These are phyloP conservation scores for Psephotus haematonotus DNA, from an alignment of 2,113 vertebrate genomes.

Conservation along the genomic window DNA sequence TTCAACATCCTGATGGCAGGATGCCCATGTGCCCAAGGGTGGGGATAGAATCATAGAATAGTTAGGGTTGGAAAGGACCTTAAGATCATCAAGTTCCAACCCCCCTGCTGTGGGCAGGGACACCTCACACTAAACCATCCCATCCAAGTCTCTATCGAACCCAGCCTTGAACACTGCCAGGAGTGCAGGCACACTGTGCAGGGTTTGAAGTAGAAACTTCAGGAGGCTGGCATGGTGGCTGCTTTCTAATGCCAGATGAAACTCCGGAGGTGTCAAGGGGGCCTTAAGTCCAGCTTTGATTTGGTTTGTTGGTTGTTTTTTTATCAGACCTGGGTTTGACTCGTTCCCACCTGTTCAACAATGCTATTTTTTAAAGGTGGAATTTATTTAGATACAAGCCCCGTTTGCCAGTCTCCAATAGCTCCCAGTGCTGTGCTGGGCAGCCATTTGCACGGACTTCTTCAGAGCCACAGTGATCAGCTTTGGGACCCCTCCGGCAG, in stretches of 20 bases:
- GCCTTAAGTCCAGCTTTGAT: not conserved
- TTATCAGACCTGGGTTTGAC: not conserved
- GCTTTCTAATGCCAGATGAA: not conserved
- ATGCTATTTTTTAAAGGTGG: not conserved
- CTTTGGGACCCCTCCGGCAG: not conserved
- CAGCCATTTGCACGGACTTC: not conserved
- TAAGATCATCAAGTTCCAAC: not conserved
- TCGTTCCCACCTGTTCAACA: not conserved
- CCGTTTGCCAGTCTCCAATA: not conserved
- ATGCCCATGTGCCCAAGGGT: not conserved
- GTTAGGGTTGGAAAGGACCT: not conserved
- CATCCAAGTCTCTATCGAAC: not conserved
- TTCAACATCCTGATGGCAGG: not conserved
- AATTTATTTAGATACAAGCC: not conserved
- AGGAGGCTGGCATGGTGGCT: not conserved
- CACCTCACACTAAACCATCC: not conserved
- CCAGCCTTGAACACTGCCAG: not conserved
- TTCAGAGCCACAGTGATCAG: not conserved
- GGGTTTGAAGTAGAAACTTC: not conserved
- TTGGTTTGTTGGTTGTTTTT: not conserved
- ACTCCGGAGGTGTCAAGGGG: not conserved
- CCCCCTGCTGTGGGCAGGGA: not conserved
- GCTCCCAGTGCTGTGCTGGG: rapidly evolving
- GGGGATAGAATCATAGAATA: not conserved
- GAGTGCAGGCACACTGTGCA: not conserved